phyloP scores from a whole-genome alignment of 2,113 vertebrate species.

The Vulpes lagopus region DNA sequence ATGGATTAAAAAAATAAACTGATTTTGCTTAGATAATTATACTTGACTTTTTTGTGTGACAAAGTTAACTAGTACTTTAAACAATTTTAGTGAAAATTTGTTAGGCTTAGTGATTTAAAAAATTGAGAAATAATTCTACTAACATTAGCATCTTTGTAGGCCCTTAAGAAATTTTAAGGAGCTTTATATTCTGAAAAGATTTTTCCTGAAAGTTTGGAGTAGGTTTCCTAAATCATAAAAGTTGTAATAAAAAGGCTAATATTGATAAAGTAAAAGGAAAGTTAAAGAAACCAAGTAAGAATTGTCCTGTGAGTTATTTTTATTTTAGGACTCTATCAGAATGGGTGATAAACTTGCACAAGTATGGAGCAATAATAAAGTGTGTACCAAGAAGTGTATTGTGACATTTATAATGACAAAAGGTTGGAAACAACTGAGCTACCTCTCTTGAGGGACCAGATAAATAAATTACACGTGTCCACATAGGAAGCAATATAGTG shows the following conservation, averaged over 20 bases:
- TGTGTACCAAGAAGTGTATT: neutral
- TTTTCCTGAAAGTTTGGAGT: neutral
- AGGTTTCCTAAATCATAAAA: slow-evolving; percentile 1
- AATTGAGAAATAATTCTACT: neutral
- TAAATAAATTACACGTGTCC: neutral
- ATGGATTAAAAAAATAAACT: neutral
- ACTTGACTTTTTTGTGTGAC: neutral
- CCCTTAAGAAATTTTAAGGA: neutral
- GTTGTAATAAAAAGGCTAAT: neutral
- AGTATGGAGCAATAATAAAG: neutral
- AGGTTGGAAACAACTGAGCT: neutral
- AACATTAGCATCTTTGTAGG: neutral
- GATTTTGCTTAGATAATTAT: neutral
- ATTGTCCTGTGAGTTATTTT: neutral
- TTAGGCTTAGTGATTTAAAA: neutral
- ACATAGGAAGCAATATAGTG: neutral
- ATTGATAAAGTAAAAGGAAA: neutral
- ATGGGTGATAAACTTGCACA: neutral
- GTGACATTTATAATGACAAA: neutral
- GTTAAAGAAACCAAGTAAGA: neutral
- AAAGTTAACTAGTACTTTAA: slow-evolving; percentile 7
- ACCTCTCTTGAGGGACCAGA: neutral
- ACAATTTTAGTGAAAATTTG: neutral
- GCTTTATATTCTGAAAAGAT: neutral
- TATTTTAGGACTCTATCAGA: slow-evolving; percentile 14